These are phyloP conservation scores for Cantharis flavilabris DNA, from an alignment of 2,888 invertebrate genomes.

Conservation along the genomic window DNA sequence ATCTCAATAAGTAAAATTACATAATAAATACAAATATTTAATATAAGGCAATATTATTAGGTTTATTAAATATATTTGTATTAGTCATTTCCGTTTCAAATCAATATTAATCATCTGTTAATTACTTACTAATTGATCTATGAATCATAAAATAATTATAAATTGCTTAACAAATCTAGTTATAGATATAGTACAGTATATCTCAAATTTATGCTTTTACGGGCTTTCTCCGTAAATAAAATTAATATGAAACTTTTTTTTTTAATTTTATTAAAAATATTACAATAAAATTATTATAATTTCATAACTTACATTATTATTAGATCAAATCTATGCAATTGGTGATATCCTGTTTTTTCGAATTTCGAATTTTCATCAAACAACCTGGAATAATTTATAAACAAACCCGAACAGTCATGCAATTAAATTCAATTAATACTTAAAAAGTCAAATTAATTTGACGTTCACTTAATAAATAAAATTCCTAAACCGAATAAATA, in stretches of 20 bases:
- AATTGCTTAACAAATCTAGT: background rate
- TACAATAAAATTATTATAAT: too few relatives aligned
- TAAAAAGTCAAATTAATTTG: too few relatives aligned
- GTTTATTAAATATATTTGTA: conserved; percentile 2
- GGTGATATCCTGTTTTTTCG: too few relatives aligned
- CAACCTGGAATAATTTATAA: too few relatives aligned
- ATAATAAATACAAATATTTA: background rate
- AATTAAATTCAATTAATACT: too few relatives aligned
- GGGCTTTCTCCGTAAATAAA: background rate
- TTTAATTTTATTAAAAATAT: too few relatives aligned
- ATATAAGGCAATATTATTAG: background rate
- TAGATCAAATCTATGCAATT: too few relatives aligned
- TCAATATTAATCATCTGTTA: conserved; percentile 1
- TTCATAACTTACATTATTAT: too few relatives aligned
- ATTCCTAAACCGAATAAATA: too few relatives aligned
- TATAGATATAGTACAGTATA: background rate
- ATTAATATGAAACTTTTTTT: background rate
- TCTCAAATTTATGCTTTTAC: background rate
- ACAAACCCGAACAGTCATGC: too few relatives aligned
- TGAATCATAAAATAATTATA: background rate
- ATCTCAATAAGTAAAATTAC: conserved; percentile 9
- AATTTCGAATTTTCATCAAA: too few relatives aligned
- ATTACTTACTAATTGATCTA: background rate
- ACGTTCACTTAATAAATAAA: too few relatives aligned
- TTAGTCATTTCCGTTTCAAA: background rate